Conservation (phyloP, 2,113 vertebrate genomes). For the Poeciliopsis retropinna region DNA sequence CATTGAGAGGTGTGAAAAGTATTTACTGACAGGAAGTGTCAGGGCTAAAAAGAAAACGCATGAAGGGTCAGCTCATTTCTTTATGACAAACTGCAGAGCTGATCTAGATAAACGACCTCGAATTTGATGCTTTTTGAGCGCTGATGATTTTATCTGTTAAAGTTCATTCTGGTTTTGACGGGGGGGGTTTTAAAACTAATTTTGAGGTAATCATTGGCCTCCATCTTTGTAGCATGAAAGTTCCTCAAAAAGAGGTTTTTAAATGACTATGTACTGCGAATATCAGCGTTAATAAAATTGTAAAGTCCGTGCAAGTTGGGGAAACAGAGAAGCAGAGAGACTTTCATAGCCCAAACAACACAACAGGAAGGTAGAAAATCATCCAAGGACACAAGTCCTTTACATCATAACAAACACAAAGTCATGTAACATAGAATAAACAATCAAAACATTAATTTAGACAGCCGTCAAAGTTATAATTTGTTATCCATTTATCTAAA, state of each 20-base stretch:
- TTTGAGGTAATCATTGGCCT: neutral
- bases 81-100: neutral
- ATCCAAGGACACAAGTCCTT: too few species aligned
- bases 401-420: too few species aligned
- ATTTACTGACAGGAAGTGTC: slow-evolving; percentile 26
- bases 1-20: slow-evolving; percentile 1
- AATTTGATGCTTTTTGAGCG: neutral
- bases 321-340: neutral
- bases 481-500: too few species aligned
- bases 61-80: neutral
- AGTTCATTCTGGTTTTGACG: neutral
- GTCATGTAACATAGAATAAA: too few species aligned
- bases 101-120: neutral
- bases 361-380: neutral
- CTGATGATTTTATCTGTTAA: neutral
- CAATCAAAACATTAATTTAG: too few species aligned
- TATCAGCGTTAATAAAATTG: neutral
- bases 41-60: neutral
- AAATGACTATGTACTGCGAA: neutral
- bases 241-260: neutral
- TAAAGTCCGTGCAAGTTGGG: neutral
- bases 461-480: too few species aligned
- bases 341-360: neutral
- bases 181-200: neutral
- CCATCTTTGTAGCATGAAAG: neutral